Conservation (phyloP, 2,888 invertebrate genomes). For the Pandemis cinnamomeana region DNA sequence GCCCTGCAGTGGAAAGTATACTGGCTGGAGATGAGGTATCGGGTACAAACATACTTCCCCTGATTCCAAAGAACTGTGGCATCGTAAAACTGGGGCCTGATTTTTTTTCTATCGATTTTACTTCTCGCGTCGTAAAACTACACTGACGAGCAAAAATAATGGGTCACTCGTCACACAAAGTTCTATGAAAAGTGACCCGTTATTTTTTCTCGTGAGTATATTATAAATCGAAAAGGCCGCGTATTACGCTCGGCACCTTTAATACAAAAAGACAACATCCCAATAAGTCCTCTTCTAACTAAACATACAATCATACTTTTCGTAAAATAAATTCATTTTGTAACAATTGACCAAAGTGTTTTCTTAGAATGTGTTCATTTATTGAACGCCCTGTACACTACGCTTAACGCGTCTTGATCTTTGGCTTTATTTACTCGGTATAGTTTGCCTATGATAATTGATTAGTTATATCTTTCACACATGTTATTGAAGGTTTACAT, state of each 20-base stretch:
- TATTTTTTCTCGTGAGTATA: too few species aligned
- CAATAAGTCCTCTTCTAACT: background rate
- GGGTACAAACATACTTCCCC: too few species aligned
- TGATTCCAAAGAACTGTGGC: too few species aligned
- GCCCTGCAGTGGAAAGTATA: too few species aligned
- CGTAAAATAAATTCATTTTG: background rate
- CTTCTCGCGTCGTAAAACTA: too few species aligned
- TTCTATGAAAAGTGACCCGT: too few species aligned
- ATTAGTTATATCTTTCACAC: slow-evolving; percentile 17
- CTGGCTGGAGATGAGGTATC: too few species aligned
- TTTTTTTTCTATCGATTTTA: too few species aligned
- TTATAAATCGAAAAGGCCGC: too few species aligned
- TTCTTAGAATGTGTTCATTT: background rate
- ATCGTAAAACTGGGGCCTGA: too few species aligned
- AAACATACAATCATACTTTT: slow-evolving; percentile 11
- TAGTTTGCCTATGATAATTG: slow-evolving; percentile 49
- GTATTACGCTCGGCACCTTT: background rate
- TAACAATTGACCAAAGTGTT: slow-evolving; percentile 6
- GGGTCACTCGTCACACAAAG: too few species aligned
- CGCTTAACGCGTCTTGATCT: slow-evolving; percentile 50
- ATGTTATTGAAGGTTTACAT: slow-evolving; percentile 13
- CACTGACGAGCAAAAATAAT: too few species aligned
- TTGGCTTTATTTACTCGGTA: slow-evolving; percentile 46
- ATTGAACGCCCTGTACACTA: slow-evolving; percentile 8
- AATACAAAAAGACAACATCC: slow-evolving; percentile 14